Evolutionary conservation across 2,797 vertebrate genomes (phyloP), one percentile per base, ranked within the genome.

Genomic region (Fratercula arctica): DNA sequence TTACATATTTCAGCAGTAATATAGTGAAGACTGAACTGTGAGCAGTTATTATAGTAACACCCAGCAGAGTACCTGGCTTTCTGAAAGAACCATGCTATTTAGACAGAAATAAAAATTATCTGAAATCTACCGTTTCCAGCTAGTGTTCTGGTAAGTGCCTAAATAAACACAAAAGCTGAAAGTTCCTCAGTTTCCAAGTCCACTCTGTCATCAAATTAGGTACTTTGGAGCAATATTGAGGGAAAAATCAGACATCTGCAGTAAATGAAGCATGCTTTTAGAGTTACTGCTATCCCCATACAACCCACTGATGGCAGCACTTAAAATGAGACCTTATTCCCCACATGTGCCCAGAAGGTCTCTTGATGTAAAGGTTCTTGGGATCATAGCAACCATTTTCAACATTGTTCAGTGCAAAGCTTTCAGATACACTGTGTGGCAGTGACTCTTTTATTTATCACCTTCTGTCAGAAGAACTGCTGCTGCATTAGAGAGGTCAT

Each of bases 401-500:
- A 76, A 90, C 46, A 16, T 54, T 89, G n/a, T 87, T 91, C 73
- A 10, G 19, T 41, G 56, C 54, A 84, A 77, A 90, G 61, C 68
- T 94, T 95, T 80, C 92, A 78, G 78, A 91, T 69, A 26, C 43
- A 90, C 48, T 97, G 95, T 68, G 70, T 94, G 92, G 87, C 95
- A 92, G 35, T 31, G 84, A 95, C 60, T 92, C 69, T 95, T 98
- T 98, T 98, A 98, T 98, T 98, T 98, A 98, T 98, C 98, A 97
- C 94, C 95, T 93, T 95, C 97, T 98, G 97, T 98, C 98, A 98
- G 91, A 95, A 95, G 95, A 97, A 90, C 97, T 95, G 95, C 92
- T 97, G 97, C 95, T 97, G 97, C 96, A 97, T 97, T 97, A 64
- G 60, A 97, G 93, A 97, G 98, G 97, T 95, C 92, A 87, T 97